Evolutionary conservation across 2,113 vertebrate genomes (phyloP).

Genomic region (Myiagra hebetior): DNA sequence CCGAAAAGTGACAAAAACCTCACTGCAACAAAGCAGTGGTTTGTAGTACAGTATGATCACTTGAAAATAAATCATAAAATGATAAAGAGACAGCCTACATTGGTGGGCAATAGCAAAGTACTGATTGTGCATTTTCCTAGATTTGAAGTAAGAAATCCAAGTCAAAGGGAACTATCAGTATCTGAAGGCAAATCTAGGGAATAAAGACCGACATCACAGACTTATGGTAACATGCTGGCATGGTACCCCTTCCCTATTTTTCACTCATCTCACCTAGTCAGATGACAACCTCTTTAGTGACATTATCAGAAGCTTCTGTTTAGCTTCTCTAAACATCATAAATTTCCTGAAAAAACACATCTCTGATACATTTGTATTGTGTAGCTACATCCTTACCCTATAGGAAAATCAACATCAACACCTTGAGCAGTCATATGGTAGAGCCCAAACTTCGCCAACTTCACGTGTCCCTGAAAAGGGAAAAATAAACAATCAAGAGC

Average conservation of each 20-base stretch:
- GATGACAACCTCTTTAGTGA: not conserved
- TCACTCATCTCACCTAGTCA: not conserved
- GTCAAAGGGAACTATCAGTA: not conserved
- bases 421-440: constrained; percentile 98
- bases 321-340: not conserved
- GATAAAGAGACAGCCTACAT: not conserved
- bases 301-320: not conserved
- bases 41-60: not conserved
- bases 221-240: not conserved
- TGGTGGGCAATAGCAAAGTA: accelerated
- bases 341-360: not conserved
- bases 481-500: not conserved
- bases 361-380: not conserved
- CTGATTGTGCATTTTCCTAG: not conserved
- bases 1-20: not conserved
- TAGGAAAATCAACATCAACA: constrained; percentile 96
- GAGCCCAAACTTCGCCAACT: constrained; percentile 95
- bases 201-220: not conserved
- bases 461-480: constrained; percentile 83
- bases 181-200: not conserved
- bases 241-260: not conserved
- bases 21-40: not conserved
- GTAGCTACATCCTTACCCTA: constrained; percentile 81
- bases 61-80: not conserved
- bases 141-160: not conserved